phyloP scores from a whole-genome alignment of 2,797 vertebrate genomes.

The Cryptoblepharus egeriae region DNA sequence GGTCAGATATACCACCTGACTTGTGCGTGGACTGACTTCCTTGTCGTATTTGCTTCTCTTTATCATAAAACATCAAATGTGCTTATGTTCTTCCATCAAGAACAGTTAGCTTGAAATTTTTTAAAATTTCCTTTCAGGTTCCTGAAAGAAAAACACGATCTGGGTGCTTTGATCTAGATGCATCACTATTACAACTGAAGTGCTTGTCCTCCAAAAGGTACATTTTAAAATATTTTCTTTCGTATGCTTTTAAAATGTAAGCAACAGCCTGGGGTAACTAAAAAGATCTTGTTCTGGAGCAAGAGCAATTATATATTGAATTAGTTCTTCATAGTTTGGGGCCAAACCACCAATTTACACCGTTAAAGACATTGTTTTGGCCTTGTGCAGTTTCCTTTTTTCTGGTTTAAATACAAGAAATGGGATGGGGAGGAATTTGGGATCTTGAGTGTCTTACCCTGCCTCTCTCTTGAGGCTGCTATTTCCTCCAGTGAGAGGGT shows the following conservation, averaged over 20 bases:
- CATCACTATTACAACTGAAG: slow-evolving; percentile 88
- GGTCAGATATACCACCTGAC: not conserved
- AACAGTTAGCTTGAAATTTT: not conserved
- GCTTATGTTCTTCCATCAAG: not conserved
- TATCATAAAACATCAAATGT: not conserved
- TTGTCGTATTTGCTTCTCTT: not conserved
- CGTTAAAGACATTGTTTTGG: no score
- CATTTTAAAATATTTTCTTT: slow-evolving; percentile 25
- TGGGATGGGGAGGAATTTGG: no score
- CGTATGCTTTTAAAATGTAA: not conserved
- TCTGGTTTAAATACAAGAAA: no score
- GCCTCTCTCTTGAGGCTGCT: no score
- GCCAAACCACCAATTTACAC: no score
- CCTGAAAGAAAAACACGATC: slow-evolving; percentile 96
- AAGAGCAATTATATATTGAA: not conserved
- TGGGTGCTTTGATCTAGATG: slow-evolving; percentile 97
- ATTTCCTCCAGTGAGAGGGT: no score
- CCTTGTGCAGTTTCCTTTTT: no score
- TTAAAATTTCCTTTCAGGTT: slow-evolving; percentile 80
- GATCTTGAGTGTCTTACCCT: no score
- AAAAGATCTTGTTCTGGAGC: not conserved
- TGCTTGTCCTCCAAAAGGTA: slow-evolving; percentile 93
- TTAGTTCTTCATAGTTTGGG: no score
- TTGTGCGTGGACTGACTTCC: not conserved
- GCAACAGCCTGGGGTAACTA: not conserved